Percentiles rank a stretch among this genome's conserved stretches.
phyloP scores from a whole-genome alignment of 1,140 invertebrate species.

The Drosophila teissieri region DNA sequence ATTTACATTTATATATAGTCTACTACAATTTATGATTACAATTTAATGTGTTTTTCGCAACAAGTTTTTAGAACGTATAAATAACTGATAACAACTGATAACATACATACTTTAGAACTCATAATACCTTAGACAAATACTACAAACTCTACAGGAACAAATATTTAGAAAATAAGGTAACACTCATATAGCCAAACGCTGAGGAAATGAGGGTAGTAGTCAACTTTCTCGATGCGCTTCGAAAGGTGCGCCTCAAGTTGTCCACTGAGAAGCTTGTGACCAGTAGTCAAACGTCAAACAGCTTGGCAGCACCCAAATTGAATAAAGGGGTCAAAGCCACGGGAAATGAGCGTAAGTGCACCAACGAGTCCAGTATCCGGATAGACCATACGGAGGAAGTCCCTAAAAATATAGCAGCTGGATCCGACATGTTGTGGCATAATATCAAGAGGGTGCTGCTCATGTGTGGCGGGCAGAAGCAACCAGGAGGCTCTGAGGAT shows the following conservation, averaged over 20 bases:
- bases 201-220: constrained; percentile 25
- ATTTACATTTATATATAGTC: no score
- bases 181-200: neutral
- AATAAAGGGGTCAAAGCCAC: no score
- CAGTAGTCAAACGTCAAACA: neutral
- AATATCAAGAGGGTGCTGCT: constrained; percentile 34
- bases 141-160: constrained; percentile 8
- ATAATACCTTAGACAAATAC: neutral
- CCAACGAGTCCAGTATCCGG: neutral
- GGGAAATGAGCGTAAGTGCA: neutral
- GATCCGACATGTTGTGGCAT: constrained; percentile 22
- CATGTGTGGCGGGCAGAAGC: constrained; percentile 15
- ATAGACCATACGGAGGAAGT: neutral
- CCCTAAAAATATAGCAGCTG: neutral
- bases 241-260: constrained; percentile 17
- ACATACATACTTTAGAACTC: neutral
- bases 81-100: no score
- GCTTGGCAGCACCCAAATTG: neutral
- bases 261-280: neutral
- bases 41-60: no score
- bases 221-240: constrained; percentile 25
- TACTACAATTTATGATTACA: no score
- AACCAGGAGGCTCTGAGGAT: neutral
- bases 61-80: no score
- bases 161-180: neutral